Conservation (phyloP, 2,888 invertebrate genomes). For the Buathra laborator region DNA sequence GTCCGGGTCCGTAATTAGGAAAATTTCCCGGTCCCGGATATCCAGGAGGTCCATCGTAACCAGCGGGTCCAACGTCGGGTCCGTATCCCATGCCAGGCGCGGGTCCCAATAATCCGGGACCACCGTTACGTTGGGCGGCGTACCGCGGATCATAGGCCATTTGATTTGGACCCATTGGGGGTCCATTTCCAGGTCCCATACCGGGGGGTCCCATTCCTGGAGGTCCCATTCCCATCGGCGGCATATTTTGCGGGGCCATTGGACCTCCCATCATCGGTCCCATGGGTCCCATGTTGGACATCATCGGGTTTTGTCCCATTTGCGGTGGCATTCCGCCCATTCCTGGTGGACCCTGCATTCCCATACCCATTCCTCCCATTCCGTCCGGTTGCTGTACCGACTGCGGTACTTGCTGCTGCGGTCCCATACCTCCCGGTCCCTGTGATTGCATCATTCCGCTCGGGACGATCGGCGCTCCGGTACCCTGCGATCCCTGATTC, state of each 20-base stretch:
- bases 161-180: slow-evolving; percentile 73
- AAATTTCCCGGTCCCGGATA: slow-evolving; percentile 70
- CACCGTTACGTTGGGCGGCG: slow-evolving; percentile 74
- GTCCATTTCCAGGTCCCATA: slow-evolving; percentile 83
- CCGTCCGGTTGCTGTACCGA: slow-evolving; percentile 50
- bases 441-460: slow-evolving; percentile 50
- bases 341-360: slow-evolving; percentile 62
- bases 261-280: slow-evolving; percentile 79
- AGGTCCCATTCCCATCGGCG: slow-evolving; percentile 66
- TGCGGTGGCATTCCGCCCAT: slow-evolving; percentile 74
- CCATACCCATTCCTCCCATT: slow-evolving; percentile 64
- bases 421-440: not conserved
- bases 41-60: slow-evolving; percentile 76
- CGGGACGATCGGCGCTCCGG: slow-evolving; percentile 16
- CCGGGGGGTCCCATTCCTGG: slow-evolving; percentile 80
- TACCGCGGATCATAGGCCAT: slow-evolving; percentile 81
- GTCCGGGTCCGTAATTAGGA: slow-evolving; percentile 70
- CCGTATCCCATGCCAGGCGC: slow-evolving; percentile 78
- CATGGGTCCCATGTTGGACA: slow-evolving; percentile 78
- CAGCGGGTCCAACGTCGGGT: slow-evolving; percentile 75
- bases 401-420: slow-evolving; percentile 32
- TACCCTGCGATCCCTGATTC: slow-evolving; percentile 65
- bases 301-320: slow-evolving; percentile 78
- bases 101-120: slow-evolving; percentile 82
- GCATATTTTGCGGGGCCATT: slow-evolving; percentile 75